Conservation (phyloP, 2,888 invertebrate genomes). For the Rotaria sp. region DNA sequence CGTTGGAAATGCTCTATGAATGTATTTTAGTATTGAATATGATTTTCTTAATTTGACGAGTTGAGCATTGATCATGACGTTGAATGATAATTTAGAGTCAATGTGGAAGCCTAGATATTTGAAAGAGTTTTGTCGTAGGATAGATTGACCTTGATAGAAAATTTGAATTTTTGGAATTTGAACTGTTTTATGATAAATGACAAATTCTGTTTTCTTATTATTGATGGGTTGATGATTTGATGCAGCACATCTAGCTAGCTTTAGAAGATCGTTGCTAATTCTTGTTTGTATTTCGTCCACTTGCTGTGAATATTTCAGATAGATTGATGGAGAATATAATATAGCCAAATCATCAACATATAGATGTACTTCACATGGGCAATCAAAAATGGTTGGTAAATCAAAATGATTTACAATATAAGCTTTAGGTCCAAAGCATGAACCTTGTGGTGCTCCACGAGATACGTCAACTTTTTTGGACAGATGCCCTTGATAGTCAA, state of each 20-base stretch:
- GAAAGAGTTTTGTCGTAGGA: neutral
- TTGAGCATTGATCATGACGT: neutral
- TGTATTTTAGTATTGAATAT: neutral
- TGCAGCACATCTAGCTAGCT: neutral
- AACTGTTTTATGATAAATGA: neutral
- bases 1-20: neutral
- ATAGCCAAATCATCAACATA: neutral
- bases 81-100: neutral
- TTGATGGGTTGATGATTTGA: neutral
- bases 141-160: neutral
- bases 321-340: neutral
- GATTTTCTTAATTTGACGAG: neutral
- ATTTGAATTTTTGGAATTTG: neutral
- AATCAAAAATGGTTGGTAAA: neutral
- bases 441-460: neutral
- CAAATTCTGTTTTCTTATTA: neutral
- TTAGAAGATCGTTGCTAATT: neutral
- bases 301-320: neutral
- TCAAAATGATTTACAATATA: neutral
- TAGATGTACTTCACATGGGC: neutral
- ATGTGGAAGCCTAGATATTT: neutral
- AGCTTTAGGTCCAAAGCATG: conserved; percentile 11
- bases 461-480: neutral
- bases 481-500: neutral
- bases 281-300: neutral